Evolutionary conservation across 2,888 invertebrate species (phyloP).

Genomic region (Heterodera filipjevi): DNA sequence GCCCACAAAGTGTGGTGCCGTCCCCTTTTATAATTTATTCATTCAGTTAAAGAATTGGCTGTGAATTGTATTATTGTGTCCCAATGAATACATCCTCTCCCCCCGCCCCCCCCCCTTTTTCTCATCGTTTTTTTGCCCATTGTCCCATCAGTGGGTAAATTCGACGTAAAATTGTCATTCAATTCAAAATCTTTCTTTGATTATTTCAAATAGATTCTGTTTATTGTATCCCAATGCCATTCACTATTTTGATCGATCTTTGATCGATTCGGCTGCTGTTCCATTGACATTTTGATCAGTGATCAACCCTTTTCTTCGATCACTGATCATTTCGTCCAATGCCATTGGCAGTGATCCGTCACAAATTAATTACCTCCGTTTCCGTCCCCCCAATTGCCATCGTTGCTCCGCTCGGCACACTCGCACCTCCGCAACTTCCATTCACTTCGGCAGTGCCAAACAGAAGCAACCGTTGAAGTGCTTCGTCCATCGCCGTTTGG

Average conservation of each 20-base stretch:
- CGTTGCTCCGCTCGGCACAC: background rate
- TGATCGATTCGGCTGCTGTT: too few species aligned
- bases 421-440: background rate
- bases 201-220: too few species aligned
- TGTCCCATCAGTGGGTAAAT: too few species aligned
- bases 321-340: background rate
- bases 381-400: background rate
- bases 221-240: too few species aligned
- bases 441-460: constrained; percentile 10
- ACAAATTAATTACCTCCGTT: background rate
- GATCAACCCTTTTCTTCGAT: background rate
- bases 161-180: too few species aligned
- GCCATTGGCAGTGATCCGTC: background rate
- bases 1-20: background rate
- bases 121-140: background rate
- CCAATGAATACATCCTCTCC: background rate
- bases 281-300: too few species aligned
- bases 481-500: background rate
- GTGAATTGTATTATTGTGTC: background rate
- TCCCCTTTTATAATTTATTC: background rate
- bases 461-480: background rate
- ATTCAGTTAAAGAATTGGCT: background rate
- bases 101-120: background rate
- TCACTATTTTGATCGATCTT: too few species aligned
- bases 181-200: too few species aligned